Evolutionary conservation across 2,797 vertebrate species (phyloP), one percentile per base, ranked within the genome.

Genomic region (Diplodus sargus): DNA sequence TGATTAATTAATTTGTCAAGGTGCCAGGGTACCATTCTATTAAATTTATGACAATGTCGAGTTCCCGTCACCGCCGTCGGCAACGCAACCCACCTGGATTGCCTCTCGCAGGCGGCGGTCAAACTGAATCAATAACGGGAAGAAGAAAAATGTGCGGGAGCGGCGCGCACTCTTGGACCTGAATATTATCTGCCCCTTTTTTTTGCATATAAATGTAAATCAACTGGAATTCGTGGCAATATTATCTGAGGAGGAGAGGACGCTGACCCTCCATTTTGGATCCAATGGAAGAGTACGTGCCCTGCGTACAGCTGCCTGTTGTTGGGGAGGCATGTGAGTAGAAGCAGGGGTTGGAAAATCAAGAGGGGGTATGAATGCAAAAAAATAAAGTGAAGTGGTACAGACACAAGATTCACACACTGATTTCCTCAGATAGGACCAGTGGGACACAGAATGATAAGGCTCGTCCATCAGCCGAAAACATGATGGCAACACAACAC

Each of bases 181-280:
- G 52, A 43, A 15, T 20, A 60, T 69, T 81, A 80, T 66, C 75
- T 67, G 47, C 39, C 79, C 39, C 77, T 65, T 28, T 4, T 4
- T 49, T 70, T 74, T 79, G 75, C 77, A 85, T 89, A 81, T 78
- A 86, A 85, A 90, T 90, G 86, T 76, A 77, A 90, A 86, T 89
- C 76, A 85, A 79, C 39, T 66, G 14, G 53, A 78, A 81, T 73
- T 58, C 58, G 20, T 63, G 72, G 49, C 18, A 42, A 79, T 83
- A 68, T 81, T 68, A 82, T 86, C 78, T 39, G 53, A 64, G 18
- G 59, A 25, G 43, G 47, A 58, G 53, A 86, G 77, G 66, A 81
- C 79, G 30, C 67, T 81, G 85, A 85, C 81, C 81, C 68, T 74
- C 65, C 56, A 72, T 83, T 82, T 81, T 78, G 78, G 60, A 78